Conservation (phyloP, 2,113 vertebrate species). For the Murina feae region DNA sequence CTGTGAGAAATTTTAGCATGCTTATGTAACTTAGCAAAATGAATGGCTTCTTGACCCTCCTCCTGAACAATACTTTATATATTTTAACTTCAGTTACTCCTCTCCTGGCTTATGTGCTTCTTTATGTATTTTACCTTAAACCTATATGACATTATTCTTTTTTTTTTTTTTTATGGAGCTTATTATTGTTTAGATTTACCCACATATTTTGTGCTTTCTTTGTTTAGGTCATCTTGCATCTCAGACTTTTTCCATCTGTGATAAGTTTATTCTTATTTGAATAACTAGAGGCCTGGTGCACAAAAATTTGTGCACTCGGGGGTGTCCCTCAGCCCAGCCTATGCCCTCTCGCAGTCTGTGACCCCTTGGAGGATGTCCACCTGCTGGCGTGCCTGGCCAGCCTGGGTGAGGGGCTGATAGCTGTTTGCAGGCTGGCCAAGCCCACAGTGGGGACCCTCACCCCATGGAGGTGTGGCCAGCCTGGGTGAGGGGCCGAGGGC, state of each 20-base stretch:
- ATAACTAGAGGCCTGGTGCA: too few relatives aligned
- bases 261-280: neutral
- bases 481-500: too few relatives aligned
- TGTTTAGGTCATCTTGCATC: neutral
- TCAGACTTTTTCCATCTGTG: neutral
- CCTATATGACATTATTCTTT: neutral
- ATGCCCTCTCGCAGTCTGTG: too few relatives aligned
- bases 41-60: neutral
- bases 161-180: neutral
- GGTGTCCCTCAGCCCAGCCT: too few relatives aligned
- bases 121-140: slow-evolving; percentile 21
- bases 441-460: too few relatives aligned
- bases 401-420: too few relatives aligned
- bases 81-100: neutral
- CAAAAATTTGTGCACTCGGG: too few relatives aligned
- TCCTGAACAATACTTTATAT: neutral
- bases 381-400: too few relatives aligned
- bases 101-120: neutral
- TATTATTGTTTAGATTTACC: neutral
- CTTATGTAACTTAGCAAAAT: neutral
- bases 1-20: slow-evolving; percentile 14
- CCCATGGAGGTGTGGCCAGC: too few relatives aligned
- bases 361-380: too few relatives aligned
- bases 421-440: too few relatives aligned
- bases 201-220: neutral